Conservation (phyloP, 1,140 invertebrate species). For the Zaprionus capensis region DNA sequence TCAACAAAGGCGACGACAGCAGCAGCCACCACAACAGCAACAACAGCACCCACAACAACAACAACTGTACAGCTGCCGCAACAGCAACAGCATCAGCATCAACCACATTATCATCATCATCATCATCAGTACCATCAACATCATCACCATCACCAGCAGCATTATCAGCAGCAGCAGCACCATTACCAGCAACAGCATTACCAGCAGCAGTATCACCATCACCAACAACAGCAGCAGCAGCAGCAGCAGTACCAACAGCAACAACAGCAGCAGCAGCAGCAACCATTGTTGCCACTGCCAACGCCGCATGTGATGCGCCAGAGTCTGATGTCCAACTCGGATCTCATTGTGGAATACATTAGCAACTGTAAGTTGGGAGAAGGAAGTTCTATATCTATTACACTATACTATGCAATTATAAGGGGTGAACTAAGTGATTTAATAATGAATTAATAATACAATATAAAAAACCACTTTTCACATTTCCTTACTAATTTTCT, state of each 20-base stretch:
- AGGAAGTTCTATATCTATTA: too few species aligned
- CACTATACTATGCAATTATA: too few species aligned
- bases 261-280: neutral
- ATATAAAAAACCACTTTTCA: neutral
- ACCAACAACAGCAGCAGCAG: neutral
- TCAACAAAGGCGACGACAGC: neutral
- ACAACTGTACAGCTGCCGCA: neutral
- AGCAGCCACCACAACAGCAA: neutral
- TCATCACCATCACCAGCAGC: neutral
- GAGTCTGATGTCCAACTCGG: conserved; percentile 39
- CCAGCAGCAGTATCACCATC: neutral
- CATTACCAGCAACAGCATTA: neutral
- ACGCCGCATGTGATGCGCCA: conserved; percentile 8
- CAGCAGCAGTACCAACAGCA: neutral
- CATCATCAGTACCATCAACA: neutral
- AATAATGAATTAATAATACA: too few species aligned
- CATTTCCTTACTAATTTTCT: neutral
- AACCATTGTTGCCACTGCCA: conserved; percentile 6
- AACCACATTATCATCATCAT: neutral
- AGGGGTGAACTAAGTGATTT: too few species aligned
- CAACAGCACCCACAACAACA: neutral
- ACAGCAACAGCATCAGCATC: neutral
- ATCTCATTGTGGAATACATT: conserved; percentile 70
- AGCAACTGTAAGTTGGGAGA: conserved; percentile 59
- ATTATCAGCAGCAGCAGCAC: neutral